These are phyloP conservation scores for Bradysia coprophila DNA, from an alignment of 1,140 invertebrate species.

Conservation along the genomic window DNA sequence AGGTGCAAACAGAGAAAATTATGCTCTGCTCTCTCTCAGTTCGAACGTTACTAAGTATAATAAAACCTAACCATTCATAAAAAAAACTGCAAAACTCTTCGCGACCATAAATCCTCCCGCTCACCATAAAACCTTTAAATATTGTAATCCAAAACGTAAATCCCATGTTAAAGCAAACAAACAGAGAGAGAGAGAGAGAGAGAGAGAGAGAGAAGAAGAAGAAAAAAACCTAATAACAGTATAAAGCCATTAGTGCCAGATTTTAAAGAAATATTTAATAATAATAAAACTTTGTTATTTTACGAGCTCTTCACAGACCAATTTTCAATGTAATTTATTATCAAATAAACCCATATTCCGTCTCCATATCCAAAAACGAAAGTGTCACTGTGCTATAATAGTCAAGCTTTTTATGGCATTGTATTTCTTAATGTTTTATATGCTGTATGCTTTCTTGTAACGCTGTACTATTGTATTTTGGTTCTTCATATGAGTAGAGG, in stretches of 20 bases:
- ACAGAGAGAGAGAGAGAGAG: background rate
- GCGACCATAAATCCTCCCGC: too few species aligned
- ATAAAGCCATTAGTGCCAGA: background rate
- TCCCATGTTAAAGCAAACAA: background rate
- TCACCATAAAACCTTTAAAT: too few species aligned
- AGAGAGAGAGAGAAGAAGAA: background rate
- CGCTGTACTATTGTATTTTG: too few species aligned
- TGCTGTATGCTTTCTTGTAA: too few species aligned
- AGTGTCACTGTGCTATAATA: too few species aligned
- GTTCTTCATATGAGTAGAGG: too few species aligned
- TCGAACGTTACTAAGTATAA: too few species aligned
- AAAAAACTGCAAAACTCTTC: too few species aligned
- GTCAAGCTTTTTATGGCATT: slow-evolving; percentile 1
- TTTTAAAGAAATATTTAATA: background rate
- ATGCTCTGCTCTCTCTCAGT: too few species aligned
- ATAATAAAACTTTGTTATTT: background rate
- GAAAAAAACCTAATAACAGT: background rate
- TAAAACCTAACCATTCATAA: too few species aligned
- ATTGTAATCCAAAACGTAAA: too few species aligned
- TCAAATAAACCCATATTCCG: slow-evolving; percentile 1
- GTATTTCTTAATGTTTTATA: slow-evolving; percentile 3
- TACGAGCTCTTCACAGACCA: background rate
- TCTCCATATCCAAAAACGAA: background rate
- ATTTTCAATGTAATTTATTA: slow-evolving; percentile 2
- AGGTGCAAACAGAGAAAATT: too few species aligned